These are phyloP conservation scores for Argyresthia albistria DNA, from an alignment of 2,888 invertebrate species.

Conservation along the genomic window DNA sequence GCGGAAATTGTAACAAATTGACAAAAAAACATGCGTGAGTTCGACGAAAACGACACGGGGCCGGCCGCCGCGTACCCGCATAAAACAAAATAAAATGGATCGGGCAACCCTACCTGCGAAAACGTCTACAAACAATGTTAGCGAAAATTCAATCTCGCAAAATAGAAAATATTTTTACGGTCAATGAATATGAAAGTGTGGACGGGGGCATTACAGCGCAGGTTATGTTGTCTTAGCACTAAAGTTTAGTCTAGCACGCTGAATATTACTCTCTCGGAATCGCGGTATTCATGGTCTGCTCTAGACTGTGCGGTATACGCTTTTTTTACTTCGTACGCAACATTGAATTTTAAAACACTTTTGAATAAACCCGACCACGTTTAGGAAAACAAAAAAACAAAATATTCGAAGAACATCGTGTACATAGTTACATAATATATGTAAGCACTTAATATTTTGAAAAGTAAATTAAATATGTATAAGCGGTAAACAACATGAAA, in stretches of 20 bases:
- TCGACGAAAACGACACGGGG: neutral
- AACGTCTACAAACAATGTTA: conserved; percentile 58
- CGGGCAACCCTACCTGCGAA: conserved; percentile 34
- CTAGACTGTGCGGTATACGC: neutral
- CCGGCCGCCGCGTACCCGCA: conserved; percentile 2
- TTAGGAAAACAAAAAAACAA: too few species aligned
- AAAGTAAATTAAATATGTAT: too few species aligned
- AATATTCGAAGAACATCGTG: too few species aligned
- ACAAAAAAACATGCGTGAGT: neutral
- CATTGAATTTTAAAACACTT: too few species aligned
- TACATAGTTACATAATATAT: too few species aligned
- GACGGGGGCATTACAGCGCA: conserved; percentile 25
- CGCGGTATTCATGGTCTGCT: neutral
- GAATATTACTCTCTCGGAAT: conserved; percentile 11
- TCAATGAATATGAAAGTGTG: conserved; percentile 64
- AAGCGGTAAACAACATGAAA: too few species aligned
- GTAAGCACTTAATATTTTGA: too few species aligned
- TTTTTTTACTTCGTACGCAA: too few species aligned
- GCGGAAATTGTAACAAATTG: neutral
- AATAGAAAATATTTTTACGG: conserved; percentile 67
- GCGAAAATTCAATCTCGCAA: conserved; percentile 61
- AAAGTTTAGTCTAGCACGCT: conserved; percentile 18
- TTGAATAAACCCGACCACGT: too few species aligned
- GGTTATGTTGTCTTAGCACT: conserved; percentile 38
- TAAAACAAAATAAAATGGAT: conserved; percentile 39